A percentile compares a stretch with the other conserved stretches of the same genome.
Conservation (phyloP, 92 coral and sea anemone species). For the Phenganax marumi region DNA sequence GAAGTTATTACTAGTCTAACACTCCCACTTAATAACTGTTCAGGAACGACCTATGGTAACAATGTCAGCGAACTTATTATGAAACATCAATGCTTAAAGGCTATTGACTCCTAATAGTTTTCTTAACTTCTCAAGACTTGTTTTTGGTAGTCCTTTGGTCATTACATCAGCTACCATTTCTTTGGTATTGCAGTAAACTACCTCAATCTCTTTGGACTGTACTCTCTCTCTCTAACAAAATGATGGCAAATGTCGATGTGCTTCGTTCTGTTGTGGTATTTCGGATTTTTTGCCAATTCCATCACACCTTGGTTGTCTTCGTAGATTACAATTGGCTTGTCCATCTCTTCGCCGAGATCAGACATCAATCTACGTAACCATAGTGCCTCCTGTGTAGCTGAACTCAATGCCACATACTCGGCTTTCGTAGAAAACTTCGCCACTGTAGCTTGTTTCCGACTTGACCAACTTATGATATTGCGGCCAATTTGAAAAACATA, state of each 20-base stretch:
- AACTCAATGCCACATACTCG: constrained; percentile 31
- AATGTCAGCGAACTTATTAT: too few species aligned
- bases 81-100: too few species aligned
- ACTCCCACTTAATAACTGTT: too few species aligned
- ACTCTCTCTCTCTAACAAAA: constrained; percentile 46
- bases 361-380: constrained; percentile 33
- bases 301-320: constrained; percentile 56
- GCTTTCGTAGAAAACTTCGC: constrained; percentile 38
- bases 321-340: constrained; percentile 17
- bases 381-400: constrained; percentile 28
- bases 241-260: constrained; percentile 63
- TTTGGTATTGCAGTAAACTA: constrained; percentile 49
- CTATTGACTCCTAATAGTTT: not conserved
- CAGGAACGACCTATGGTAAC: too few species aligned
- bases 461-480: constrained; percentile 34
- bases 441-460: constrained; percentile 20
- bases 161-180: constrained; percentile 65
- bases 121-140: not conserved
- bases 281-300: constrained; percentile 61
- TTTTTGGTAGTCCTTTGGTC: constrained; percentile 39
- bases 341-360: constrained; percentile 29
- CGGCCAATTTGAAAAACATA: constrained; percentile 32
- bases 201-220: constrained; percentile 37
- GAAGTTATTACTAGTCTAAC: too few species aligned
- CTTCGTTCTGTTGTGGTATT: constrained; percentile 58